Percentiles rank a stretch among this genome's conserved stretches.
phyloP scores from a whole-genome alignment of 1,140 invertebrate species.

The Semibalanus balanoides region DNA sequence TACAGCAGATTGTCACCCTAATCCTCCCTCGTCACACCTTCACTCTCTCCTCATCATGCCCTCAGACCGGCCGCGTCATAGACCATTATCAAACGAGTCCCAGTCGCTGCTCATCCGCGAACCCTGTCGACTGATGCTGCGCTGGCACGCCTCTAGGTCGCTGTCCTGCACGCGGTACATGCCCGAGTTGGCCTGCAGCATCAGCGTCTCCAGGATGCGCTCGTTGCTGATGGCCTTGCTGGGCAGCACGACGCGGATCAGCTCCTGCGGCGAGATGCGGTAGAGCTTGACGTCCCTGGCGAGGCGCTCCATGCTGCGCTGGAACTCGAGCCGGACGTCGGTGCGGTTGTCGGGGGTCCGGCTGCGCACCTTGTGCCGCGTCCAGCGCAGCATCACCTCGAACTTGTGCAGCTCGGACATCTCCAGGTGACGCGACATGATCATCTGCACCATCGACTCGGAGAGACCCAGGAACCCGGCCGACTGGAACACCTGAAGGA shows the following conservation, averaged over 20 bases:
- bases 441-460: slow-evolving; percentile 89
- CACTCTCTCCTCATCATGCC: too few relatives aligned
- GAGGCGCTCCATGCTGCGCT: slow-evolving; percentile 78
- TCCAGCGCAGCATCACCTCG: slow-evolving; percentile 82
- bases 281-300: slow-evolving; percentile 76
- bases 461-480: slow-evolving; percentile 71
- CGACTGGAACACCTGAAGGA: slow-evolving; percentile 60
- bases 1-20: too few relatives aligned
- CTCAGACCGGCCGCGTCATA: too few relatives aligned
- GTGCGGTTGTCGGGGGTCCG: slow-evolving; percentile 45
- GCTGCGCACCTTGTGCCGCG: slow-evolving; percentile 57
- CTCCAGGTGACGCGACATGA: slow-evolving; percentile 64
- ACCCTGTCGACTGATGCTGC: slow-evolving; percentile 70
- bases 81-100: slow-evolving; percentile 58
- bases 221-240: slow-evolving; percentile 88
- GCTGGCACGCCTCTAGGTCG: slow-evolving; percentile 71
- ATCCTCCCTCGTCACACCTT: too few relatives aligned
- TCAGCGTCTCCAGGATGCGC: slow-evolving; percentile 76
- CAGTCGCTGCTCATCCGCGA: slow-evolving; percentile 60
- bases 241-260: slow-evolving; percentile 82
- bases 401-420: slow-evolving; percentile 86
- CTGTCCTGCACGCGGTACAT: slow-evolving; percentile 81
- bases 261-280: slow-evolving; percentile 78
- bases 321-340: slow-evolving; percentile 74
- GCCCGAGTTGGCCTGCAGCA: slow-evolving; percentile 82